Percentiles rank a stretch among this genome's conserved stretches.
Evolutionary conservation across 2,113 vertebrate species (phyloP).

Genomic region (Maccullochella peelii): DNA sequence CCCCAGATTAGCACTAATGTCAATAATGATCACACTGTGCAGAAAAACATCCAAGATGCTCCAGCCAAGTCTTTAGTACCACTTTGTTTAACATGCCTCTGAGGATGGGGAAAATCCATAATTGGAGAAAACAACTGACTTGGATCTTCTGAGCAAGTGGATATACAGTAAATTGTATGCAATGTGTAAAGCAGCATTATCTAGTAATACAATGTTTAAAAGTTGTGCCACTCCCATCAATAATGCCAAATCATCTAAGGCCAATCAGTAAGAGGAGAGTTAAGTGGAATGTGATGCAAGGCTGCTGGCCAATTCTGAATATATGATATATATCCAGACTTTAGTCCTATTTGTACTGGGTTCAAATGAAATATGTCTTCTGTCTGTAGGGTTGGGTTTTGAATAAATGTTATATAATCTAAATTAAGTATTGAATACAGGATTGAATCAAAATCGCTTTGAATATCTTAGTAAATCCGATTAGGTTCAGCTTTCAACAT

Average conservation of each 20-base stretch:
- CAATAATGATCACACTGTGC: slow-evolving; percentile 78
- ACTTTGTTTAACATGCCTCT: slow-evolving; percentile 76
- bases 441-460: neutral
- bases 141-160: slow-evolving; percentile 26
- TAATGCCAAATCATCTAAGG: neutral
- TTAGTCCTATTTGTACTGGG: neutral
- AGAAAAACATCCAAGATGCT: slow-evolving; percentile 67
- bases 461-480: neutral
- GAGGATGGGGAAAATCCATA: slow-evolving; percentile 68
- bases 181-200: slow-evolving; percentile 11
- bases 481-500: neutral
- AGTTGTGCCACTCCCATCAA: neutral
- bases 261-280: neutral
- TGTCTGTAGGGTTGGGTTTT: neutral
- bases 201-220: slow-evolving; percentile 14
- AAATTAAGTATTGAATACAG: neutral
- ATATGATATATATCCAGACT: neutral
- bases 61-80: slow-evolving; percentile 73
- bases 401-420: neutral
- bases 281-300: neutral
- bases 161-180: slow-evolving; percentile 45
- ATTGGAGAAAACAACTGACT: slow-evolving; percentile 60
- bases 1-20: slow-evolving; percentile 77
- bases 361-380: neutral
- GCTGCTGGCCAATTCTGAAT: neutral